Conservation (phyloP, 2,113 vertebrate genomes). For the Onychostruthus taczanowskii region DNA sequence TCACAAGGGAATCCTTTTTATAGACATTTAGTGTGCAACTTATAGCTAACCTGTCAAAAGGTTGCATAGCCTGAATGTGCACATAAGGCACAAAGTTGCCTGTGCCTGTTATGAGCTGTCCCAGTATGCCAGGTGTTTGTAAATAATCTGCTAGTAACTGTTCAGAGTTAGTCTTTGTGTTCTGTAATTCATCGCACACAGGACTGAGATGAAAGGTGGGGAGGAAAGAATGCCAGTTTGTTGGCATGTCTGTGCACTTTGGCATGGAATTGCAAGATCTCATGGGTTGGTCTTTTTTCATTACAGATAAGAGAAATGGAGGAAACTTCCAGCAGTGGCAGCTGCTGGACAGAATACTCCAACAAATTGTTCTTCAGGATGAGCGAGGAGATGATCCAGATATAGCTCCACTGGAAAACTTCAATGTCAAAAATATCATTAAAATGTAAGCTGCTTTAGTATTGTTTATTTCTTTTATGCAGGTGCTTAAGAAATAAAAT, state of each 20-base stretch:
- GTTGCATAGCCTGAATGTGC: background rate
- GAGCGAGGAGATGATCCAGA: constrained; percentile 93
- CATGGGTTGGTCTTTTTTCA: background rate
- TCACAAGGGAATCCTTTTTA: background rate
- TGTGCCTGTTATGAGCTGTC: background rate
- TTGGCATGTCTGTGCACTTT: background rate
- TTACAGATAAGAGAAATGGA: constrained; percentile 86
- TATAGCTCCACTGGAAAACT: constrained; percentile 89
- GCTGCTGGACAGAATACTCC: constrained; percentile 93
- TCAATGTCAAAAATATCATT: constrained; percentile 95
- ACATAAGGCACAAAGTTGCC: background rate
- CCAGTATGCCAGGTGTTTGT: background rate
- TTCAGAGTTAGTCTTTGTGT: background rate
- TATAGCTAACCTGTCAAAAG: background rate
- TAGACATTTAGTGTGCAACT: background rate
- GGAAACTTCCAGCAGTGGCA: constrained; percentile 93
- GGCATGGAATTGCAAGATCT: background rate
- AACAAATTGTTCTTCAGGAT: constrained; percentile 95
- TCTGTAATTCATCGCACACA: background rate
- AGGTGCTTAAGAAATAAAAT: background rate
- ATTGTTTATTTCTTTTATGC: background rate
- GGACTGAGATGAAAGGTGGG: background rate
- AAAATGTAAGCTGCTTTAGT: constrained; percentile 85
- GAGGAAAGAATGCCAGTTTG: background rate
- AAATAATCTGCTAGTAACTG: background rate